A percentile compares a stretch with the other conserved stretches of the same genome.
Conservation (phyloP, 2,113 vertebrate genomes). For the Pterophyllum scalare region DNA sequence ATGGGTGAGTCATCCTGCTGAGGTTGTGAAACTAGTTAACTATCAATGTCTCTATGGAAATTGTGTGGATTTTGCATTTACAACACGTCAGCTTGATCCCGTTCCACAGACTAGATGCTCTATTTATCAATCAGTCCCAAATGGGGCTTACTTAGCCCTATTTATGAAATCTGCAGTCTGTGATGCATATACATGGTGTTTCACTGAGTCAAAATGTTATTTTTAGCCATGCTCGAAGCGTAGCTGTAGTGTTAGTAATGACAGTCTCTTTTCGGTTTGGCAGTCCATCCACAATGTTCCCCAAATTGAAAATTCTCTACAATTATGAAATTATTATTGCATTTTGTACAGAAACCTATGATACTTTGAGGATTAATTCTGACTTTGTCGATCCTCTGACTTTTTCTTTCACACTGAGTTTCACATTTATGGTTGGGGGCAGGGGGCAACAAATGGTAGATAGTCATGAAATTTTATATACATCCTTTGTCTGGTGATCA, state of each 20-base stretch:
- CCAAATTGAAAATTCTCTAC: neutral
- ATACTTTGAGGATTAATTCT: neutral
- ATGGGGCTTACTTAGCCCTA: neutral
- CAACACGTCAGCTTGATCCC: neutral
- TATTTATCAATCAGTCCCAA: neutral
- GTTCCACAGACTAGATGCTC: neutral
- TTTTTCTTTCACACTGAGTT: neutral
- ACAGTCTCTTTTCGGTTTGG: neutral
- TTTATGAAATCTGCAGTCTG: neutral
- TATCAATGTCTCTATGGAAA: neutral
- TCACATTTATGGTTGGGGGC: neutral
- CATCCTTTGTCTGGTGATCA: neutral
- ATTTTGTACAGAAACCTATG: neutral
- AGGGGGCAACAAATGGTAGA: neutral
- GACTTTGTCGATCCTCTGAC: neutral
- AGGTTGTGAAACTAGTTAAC: conserved; percentile 48
- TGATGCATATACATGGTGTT: neutral
- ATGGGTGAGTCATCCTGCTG: conserved; percentile 25
- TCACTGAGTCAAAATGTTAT: conserved; percentile 13
- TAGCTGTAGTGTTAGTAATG: neutral
- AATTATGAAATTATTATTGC: neutral
- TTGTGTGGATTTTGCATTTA: neutral
- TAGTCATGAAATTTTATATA: neutral
- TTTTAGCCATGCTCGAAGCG: neutral
- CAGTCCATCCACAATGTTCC: neutral